Evolutionary conservation across 2,113 vertebrate species (phyloP).

Genomic region (Podarcis raffonei): DNA sequence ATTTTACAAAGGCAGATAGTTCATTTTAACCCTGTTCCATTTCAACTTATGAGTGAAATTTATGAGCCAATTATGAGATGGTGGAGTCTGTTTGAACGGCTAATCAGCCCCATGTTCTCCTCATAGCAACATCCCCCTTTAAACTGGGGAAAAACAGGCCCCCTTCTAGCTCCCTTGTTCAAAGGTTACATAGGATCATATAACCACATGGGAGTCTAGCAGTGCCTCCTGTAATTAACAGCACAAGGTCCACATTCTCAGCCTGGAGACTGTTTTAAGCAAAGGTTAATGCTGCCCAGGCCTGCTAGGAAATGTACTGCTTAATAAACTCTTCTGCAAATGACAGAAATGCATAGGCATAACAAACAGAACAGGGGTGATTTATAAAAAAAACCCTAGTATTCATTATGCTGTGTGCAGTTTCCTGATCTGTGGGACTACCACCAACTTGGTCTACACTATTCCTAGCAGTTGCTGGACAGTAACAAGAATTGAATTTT

Average conservation of each 20-base stretch:
- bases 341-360: slow-evolving; percentile 19
- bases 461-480: slow-evolving; percentile 20
- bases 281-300: slow-evolving; percentile 44
- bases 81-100: slow-evolving; percentile 47
- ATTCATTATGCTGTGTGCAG: slow-evolving; percentile 37
- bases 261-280: slow-evolving; percentile 46
- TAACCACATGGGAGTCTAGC: slow-evolving; percentile 22
- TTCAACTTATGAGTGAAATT: slow-evolving; percentile 56
- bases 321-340: slow-evolving; percentile 47
- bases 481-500: slow-evolving; percentile 56
- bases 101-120: slow-evolving; percentile 2
- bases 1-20: slow-evolving; percentile 53
- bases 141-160: not conserved
- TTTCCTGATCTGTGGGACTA: not conserved
- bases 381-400: slow-evolving; percentile 47
- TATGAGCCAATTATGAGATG: not conserved
- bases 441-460: slow-evolving; percentile 32
- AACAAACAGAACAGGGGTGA: slow-evolving; percentile 33
- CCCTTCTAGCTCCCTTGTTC: slow-evolving; percentile 3
- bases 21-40: slow-evolving; percentile 49
- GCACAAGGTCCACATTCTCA: slow-evolving; percentile 44
- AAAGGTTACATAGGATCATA: slow-evolving; percentile 1
- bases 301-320: slow-evolving; percentile 1
- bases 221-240: slow-evolving; percentile 46
- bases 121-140: not conserved